Base-by-base conservation (phyloP, 2,888 invertebrate species). In the Dasysyrphus albostriatus region DNA sequence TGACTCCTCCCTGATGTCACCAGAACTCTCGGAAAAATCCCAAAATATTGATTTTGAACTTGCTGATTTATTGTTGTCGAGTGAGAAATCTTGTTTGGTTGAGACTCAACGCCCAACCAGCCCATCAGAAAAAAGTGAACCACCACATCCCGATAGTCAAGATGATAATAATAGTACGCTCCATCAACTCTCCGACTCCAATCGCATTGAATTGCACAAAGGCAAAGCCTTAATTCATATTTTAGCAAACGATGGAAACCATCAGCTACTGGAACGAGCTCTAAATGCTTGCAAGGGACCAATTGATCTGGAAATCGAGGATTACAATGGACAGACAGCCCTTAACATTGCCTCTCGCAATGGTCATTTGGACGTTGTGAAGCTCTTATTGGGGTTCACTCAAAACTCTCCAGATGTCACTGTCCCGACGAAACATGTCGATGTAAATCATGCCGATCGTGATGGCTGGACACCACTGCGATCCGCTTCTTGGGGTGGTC, bases 401-500 rank as follows among this genome's bases (percentile, higher is more conserved):
- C 92, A 93, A 70, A 90, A 91, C 3, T 90, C 91, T 82, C 91
- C 90, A 47, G 92, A 93, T 75, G 92, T 91, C 34, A 91, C 90
- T 19, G 92, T 91, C 0, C 90, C 91, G 47, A 90, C 91, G 90
- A 91, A 91, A 12, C 95, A 95, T 19, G 95, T 96, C 3, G 94
- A 95, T 90, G 95, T 95, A 0, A 96, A 96, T 92, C 96, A 96
- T 90, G 95, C 96, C 8, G 96, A 97, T 92, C 94, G 95, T 67
- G 98, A 98, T 90, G 98, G 98, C 42, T 98, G 98, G 98, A 97
- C 97, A 42, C 97, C 98, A 14, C 93, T 98, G 61, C 93, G 98
- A 76, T 98, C 98, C 5, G 98, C 98, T 24, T 98, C 98, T 12
- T 98, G 98, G 98, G 98, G 98, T 63, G 98, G 98, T 0, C 98